Percentiles rank a stretch among this genome's conserved stretches.
Conservation (phyloP, 2,113 vertebrate genomes). For the Rhinolophus sinicus region DNA sequence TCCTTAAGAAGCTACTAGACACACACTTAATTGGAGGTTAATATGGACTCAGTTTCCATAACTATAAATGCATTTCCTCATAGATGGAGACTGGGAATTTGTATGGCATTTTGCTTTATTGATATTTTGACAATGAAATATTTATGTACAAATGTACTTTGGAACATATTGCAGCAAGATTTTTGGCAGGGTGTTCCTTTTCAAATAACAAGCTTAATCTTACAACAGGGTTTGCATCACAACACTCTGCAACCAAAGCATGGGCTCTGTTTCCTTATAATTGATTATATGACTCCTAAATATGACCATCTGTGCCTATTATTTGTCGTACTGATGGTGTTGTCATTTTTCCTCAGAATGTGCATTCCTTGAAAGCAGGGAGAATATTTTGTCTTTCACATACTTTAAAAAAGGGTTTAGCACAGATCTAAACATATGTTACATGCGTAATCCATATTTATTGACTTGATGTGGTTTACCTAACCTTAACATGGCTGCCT, state of each 20-base stretch:
- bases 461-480: neutral
- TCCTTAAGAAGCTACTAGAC: neutral
- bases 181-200: neutral
- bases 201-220: neutral
- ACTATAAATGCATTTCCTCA: neutral
- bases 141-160: neutral
- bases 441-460: neutral
- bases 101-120: neutral
- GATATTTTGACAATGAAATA: neutral
- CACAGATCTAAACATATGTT: neutral
- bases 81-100: neutral
- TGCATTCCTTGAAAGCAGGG: neutral
- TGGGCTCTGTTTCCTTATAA: neutral
- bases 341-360: neutral
- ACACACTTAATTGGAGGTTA: neutral
- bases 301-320: neutral
- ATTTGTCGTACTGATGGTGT: neutral
- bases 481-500: neutral
- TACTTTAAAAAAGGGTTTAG: neutral
- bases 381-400: neutral
- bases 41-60: neutral
- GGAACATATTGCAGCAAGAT: neutral
- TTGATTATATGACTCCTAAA: neutral
- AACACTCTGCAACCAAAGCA: neutral
- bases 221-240: neutral